These are phyloP conservation scores for Odontomachus brunneus DNA, from an alignment of 1,140 invertebrate species.

Conservation along the genomic window DNA sequence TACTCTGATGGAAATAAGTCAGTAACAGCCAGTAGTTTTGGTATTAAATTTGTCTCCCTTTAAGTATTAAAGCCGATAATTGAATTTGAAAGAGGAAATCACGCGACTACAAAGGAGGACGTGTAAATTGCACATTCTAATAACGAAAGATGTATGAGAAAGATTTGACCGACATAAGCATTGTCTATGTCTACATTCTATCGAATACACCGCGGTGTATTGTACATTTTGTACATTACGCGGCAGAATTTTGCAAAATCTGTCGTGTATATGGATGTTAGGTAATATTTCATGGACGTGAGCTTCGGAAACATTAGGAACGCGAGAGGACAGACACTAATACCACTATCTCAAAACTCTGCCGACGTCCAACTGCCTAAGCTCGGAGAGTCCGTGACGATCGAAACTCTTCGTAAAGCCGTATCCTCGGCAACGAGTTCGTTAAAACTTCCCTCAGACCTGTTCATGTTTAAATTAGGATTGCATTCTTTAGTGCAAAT, in stretches of 20 bases:
- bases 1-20: no score
- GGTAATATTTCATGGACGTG: slow-evolving; percentile 50
- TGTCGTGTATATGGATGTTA: slow-evolving; percentile 38
- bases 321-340: slow-evolving; percentile 31
- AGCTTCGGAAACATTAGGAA: slow-evolving; percentile 46
- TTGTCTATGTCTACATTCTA: no score
- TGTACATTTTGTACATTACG: slow-evolving; percentile 9
- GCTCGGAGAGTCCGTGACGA: slow-evolving; percentile 60
- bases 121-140: no score
- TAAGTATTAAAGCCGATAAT: no score
- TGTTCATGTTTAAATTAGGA: slow-evolving; percentile 71
- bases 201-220: no score
- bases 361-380: slow-evolving; percentile 62
- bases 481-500: slow-evolving; percentile 70
- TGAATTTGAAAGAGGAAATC: no score
- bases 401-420: slow-evolving; percentile 63
- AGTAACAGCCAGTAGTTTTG: no score
- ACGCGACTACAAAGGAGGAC: no score
- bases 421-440: slow-evolving; percentile 60
- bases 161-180: no score
- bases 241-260: slow-evolving; percentile 26
- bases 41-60: no score
- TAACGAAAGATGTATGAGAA: no score
- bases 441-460: slow-evolving; percentile 67
- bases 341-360: slow-evolving; percentile 59